Percentiles rank a stretch among this genome's conserved stretches.
Evolutionary conservation across 2,797 vertebrate species (phyloP).

Genomic region (Xiphophorus birchmanni): DNA sequence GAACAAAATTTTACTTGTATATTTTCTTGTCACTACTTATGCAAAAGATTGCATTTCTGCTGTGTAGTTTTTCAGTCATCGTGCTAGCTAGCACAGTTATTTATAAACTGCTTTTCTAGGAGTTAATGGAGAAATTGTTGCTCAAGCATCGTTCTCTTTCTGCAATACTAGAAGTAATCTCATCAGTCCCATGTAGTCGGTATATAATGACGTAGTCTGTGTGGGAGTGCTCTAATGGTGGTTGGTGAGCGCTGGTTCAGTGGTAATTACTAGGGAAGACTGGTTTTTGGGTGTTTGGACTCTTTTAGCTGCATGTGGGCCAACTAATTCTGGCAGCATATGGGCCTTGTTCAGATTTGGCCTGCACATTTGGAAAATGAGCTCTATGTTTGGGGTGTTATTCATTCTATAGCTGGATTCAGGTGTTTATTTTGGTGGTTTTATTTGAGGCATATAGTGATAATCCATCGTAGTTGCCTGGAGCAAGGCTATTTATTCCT

Average conservation of each 20-base stretch:
- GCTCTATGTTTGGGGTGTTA: constrained; percentile 5
- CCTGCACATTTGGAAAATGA: neutral
- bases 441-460: neutral
- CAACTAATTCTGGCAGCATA: neutral
- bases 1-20: neutral
- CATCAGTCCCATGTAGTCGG: neutral
- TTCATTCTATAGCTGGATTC: constrained; percentile 3
- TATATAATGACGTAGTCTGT: neutral
- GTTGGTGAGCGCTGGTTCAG: constrained; percentile 3
- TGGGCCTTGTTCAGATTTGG: neutral
- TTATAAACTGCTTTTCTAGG: neutral
- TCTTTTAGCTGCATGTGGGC: neutral
- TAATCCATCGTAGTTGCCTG: neutral
- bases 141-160: neutral
- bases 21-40: neutral
- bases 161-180: neutral
- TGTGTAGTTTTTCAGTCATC: neutral
- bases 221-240: constrained; percentile 7
- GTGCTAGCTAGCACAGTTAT: neutral
- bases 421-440: neutral
- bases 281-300: neutral
- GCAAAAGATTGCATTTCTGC: neutral
- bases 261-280: constrained; percentile 1
- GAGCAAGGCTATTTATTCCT: constrained; percentile 2
- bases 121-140: neutral